Conservation (phyloP, 2,888 invertebrate genomes). For the Eubasilissa splendida region DNA sequence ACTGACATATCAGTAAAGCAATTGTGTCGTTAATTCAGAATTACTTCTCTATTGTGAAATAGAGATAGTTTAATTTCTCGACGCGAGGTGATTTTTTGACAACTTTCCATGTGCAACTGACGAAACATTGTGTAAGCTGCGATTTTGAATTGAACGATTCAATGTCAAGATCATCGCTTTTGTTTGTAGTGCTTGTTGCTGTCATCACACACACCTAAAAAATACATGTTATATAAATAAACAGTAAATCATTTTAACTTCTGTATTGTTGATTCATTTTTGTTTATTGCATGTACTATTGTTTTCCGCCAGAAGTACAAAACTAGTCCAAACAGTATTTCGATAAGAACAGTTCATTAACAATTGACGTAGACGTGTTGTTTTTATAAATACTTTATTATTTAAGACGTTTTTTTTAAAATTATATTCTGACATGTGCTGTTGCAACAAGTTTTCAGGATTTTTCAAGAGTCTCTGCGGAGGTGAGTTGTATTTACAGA, state of each 20-base stretch:
- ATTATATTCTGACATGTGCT: constrained; percentile 44
- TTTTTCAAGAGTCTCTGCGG: constrained; percentile 50
- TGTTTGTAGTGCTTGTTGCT: too few species aligned
- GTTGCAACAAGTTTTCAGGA: constrained; percentile 47
- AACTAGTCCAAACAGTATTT: constrained; percentile 10
- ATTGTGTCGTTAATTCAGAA: neutral
- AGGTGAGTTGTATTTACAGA: constrained; percentile 37
- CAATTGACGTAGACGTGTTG: neutral
- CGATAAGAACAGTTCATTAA: constrained; percentile 2
- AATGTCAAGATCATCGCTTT: constrained; percentile 14
- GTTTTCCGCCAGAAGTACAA: neutral
- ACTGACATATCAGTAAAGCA: neutral
- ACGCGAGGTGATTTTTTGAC: too few species aligned
- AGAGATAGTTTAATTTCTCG: neutral
- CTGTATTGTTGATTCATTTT: neutral
- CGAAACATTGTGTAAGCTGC: neutral
- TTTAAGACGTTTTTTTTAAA: neutral
- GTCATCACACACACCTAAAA: too few species aligned
- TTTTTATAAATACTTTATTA: neutral
- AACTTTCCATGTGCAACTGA: constrained; percentile 10
- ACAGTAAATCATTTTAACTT: neutral
- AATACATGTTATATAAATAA: neutral
- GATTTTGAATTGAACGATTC: constrained; percentile 1
- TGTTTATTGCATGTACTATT: neutral
- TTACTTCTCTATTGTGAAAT: neutral